Base-by-base conservation (phyloP, 2,113 vertebrate genomes). In the Ibidorhyncha struthersii region DNA sequence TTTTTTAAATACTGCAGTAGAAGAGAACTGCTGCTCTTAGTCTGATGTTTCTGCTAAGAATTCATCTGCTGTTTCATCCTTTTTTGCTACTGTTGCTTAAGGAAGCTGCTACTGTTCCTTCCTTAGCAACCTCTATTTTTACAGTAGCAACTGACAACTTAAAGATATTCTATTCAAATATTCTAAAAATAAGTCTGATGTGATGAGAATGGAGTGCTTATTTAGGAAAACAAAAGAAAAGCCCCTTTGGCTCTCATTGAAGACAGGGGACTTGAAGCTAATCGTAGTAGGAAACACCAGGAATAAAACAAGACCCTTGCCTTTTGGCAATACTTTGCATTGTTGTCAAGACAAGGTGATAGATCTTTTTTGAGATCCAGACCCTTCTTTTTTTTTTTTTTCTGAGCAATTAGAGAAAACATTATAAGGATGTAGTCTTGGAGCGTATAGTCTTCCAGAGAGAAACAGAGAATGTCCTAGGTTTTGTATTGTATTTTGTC, bases 111-210 rank as follows among this genome's bases (percentile, higher is more conserved):
- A 53, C 80, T 86, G 34, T 89, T 90, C 58, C 34, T 83, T 94
- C 93, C 94, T 78, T 97, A 96, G 96, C 89, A 95, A 94, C 76
- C 69, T 93, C 89, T 87, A 66, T 94, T 96, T 96, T 82, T 80
- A 66, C 79, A 79, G 67, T 73, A 71, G 81, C 72, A 78, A 59
- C 85, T 86, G 91, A 86, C 72, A 95, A 30, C 30, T 62, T 91
- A 70, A 96, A 86, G 91, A 90, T 85, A 79, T 56, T 82, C 92
- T 73, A 52, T 76, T 95, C 87, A 80, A 58, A 84, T 91, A 90
- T 73, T 67, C 82, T 92, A 95, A 97, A 97, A 96, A 91, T 95
- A 96, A 85, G 67, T 69, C 55, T 90, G 63, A 72, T 89, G 52
- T 71, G 82, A 72, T 58, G 30, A 93, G 69, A 89, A 40, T 61